These are phyloP conservation scores for Acanthosepion lycidas DNA, from an alignment of 2,888 invertebrate genomes.

Conservation along the genomic window DNA sequence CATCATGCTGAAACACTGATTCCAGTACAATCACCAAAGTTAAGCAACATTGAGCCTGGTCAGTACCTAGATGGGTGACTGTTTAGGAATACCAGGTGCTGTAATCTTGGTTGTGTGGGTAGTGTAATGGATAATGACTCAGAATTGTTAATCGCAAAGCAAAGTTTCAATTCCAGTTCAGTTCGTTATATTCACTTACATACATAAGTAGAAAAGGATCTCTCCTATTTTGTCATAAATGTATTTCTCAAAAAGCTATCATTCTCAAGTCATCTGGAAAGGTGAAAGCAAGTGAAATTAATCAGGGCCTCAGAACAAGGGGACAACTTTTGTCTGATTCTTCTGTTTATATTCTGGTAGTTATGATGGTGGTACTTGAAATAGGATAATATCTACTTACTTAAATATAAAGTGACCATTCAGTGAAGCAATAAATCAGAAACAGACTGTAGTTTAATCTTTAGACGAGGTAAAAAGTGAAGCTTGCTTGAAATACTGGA, in stretches of 20 bases:
- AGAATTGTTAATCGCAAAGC: too few species aligned
- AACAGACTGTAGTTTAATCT: not conserved
- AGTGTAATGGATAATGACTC: too few species aligned
- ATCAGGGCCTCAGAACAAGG: not conserved
- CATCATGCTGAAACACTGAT: too few species aligned
- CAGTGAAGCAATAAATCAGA: conserved; percentile 20
- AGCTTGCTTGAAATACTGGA: not conserved
- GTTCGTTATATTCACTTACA: too few species aligned
- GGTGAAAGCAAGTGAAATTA: conserved; percentile 15
- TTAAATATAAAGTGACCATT: conserved; percentile 15
- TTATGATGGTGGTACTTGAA: not conserved
- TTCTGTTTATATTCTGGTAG: not conserved
- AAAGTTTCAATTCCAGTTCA: too few species aligned
- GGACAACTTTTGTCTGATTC: not conserved
- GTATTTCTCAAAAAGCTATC: not conserved
- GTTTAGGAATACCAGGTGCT: too few species aligned
- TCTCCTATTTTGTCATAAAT: not conserved
- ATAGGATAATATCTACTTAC: not conserved
- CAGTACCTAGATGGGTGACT: too few species aligned
- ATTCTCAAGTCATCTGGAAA: conserved; percentile 4
- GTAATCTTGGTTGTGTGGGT: too few species aligned
- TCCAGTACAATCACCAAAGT: too few species aligned
- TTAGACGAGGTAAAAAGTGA: not conserved
- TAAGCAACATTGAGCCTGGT: too few species aligned
- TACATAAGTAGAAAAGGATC: not conserved